A percentile compares a stretch with the other conserved stretches of the same genome.
These are phyloP conservation scores for Apamea monoglypha DNA, from an alignment of 2,888 invertebrate genomes.

Conservation along the genomic window DNA sequence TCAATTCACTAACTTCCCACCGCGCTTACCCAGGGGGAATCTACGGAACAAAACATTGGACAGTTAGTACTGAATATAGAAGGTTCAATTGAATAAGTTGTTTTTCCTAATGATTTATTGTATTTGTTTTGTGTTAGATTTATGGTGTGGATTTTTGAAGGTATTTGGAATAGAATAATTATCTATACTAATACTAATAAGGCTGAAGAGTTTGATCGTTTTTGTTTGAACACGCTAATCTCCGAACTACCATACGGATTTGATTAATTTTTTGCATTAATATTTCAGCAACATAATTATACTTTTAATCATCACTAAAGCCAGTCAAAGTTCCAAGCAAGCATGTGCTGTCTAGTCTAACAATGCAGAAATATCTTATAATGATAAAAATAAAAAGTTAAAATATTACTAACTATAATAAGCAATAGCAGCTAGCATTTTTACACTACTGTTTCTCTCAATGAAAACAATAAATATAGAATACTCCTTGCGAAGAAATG, in stretches of 20 bases:
- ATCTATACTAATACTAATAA: not conserved
- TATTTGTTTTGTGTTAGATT: conserved; percentile 37
- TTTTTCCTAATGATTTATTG: conserved; percentile 48
- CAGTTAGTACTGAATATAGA: conserved; percentile 51
- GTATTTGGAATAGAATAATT: not conserved
- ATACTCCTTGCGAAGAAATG: not conserved
- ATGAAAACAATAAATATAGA: not conserved
- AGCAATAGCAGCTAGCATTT: not conserved
- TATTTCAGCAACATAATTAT: not conserved
- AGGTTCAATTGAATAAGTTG: conserved; percentile 61
- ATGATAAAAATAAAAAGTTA: not conserved
- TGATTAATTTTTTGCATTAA: not conserved
- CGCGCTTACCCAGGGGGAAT: conserved; percentile 58
- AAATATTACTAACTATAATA: not conserved
- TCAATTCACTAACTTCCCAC: conserved; percentile 70
- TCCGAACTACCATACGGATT: not conserved
- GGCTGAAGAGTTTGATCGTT: not conserved
- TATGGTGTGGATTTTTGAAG: conserved; percentile 8
- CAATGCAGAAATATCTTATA: not conserved
- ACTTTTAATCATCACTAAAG: not conserved
- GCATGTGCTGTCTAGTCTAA: not conserved
- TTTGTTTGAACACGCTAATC: not conserved
- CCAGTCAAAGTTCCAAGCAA: not conserved
- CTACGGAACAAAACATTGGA: conserved; percentile 63
- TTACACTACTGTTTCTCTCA: not conserved